Evolutionary conservation across 2,113 vertebrate genomes (phyloP).

Genomic region (Amblyornis subalaris): DNA sequence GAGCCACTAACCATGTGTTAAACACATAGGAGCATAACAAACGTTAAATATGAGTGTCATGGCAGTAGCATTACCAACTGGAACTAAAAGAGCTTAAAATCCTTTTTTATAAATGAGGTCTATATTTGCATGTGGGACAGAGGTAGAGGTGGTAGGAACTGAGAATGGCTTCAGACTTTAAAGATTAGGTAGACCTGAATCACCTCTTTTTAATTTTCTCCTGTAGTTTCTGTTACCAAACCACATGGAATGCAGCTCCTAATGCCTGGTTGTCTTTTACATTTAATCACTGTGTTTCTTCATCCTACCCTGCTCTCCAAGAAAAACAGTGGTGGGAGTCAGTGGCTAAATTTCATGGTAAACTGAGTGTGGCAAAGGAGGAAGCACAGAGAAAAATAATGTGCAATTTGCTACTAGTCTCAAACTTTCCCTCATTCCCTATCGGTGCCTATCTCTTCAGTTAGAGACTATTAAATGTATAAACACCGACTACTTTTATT

Average conservation of each 20-base stretch:
- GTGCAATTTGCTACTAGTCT: background rate
- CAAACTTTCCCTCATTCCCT: background rate
- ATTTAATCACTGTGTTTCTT: constrained; percentile 7
- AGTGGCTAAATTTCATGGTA: background rate
- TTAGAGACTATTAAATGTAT: background rate
- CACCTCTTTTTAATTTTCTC: background rate
- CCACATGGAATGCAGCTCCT: background rate
- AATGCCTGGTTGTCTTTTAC: background rate
- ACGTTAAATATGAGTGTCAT: background rate
- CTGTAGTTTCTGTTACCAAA: background rate
- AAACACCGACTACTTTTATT: background rate
- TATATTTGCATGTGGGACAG: background rate
- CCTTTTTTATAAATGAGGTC: background rate
- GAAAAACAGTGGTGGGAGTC: constrained; percentile 2
- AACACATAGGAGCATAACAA: constrained; percentile 6
- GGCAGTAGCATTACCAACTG: background rate
- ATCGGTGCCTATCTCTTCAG: background rate
- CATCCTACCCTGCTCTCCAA: background rate
- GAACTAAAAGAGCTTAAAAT: background rate
- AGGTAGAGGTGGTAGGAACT: background rate
- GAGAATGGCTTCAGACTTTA: background rate
- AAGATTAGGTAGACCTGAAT: background rate
- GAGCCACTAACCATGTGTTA: constrained; percentile 8
- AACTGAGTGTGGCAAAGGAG: constrained; percentile 9
- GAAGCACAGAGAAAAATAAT: background rate